Conservation (phyloP, 1,140 invertebrate genomes). For the Macrostomum lignano region DNA sequence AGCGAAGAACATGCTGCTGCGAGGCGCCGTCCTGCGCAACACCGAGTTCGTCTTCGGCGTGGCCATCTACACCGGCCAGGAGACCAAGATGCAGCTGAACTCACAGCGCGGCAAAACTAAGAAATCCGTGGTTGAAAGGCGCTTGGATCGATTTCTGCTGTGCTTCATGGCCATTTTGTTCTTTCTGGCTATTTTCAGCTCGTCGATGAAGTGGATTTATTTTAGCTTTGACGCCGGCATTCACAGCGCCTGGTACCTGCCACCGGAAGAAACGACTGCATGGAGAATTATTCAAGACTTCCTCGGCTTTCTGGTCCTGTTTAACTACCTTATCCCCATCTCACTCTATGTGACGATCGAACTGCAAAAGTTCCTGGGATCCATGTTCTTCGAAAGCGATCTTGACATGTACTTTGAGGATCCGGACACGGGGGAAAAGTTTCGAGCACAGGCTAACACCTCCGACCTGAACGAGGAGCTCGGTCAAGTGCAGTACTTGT, state of each 20-base stretch:
- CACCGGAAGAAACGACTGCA: background rate
- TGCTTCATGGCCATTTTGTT: constrained; percentile 1
- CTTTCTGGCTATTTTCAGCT: background rate
- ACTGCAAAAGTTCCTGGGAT: constrained; percentile 38
- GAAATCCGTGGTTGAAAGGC: background rate
- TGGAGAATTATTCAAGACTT: constrained; percentile 10
- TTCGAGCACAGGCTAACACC: constrained; percentile 58
- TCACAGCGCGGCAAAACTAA: background rate
- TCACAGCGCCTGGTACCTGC: too few species aligned
- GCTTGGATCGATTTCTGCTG: background rate
- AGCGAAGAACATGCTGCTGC: constrained; percentile 43
- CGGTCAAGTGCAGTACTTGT: constrained; percentile 51
- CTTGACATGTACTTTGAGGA: constrained; percentile 41
- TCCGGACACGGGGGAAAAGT: constrained; percentile 37
- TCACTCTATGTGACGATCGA: constrained; percentile 40
- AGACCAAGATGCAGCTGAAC: constrained; percentile 39
- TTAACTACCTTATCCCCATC: constrained; percentile 41
- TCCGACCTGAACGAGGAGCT: constrained; percentile 27
- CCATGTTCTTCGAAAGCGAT: constrained; percentile 37
- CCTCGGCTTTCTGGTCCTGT: constrained; percentile 34
- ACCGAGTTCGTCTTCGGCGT: constrained; percentile 40
- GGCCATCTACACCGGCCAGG: constrained; percentile 49
- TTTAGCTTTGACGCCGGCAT: too few species aligned
- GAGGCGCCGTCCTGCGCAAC: constrained; percentile 48
- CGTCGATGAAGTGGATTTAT: background rate